These are phyloP conservation scores for Pelagia noctiluca DNA, from an alignment of 30 jellyfish, hydroid and myxozoan species.

Conservation along the genomic window DNA sequence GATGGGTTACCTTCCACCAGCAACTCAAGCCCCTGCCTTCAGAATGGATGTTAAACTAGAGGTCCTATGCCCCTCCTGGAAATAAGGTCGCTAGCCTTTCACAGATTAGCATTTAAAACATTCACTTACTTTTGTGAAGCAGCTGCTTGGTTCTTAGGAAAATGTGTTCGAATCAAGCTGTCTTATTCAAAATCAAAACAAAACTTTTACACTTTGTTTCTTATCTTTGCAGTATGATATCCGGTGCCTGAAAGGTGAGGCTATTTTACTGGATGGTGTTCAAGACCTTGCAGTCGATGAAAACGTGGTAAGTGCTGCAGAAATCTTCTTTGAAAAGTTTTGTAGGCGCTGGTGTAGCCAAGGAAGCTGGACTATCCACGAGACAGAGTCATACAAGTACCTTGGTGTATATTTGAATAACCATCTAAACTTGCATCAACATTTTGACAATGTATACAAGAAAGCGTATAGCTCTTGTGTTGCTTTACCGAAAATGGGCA, in stretches of 20 bases:
- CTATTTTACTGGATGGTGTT: conserved; percentile 27
- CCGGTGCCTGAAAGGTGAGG: conserved; percentile 35
- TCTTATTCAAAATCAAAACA: no score
- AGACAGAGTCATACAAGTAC: not conserved
- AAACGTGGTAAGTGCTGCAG: conserved; percentile 31
- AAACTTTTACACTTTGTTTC: no score
- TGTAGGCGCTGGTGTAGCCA: no score
- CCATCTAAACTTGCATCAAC: not conserved
- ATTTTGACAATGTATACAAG: not conserved
- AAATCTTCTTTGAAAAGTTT: not conserved
- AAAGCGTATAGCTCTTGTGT: not conserved
- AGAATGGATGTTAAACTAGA: no score
- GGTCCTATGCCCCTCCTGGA: no score
- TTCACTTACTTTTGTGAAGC: not conserved
- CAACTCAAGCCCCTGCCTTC: no score
- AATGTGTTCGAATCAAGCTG: no score
- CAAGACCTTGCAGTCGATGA: conserved; percentile 57
- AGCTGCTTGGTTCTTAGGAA: not conserved
- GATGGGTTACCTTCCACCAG: no score
- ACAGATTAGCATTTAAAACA: not conserved
- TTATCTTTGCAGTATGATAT: conserved; percentile 44
- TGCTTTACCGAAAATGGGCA: not conserved
- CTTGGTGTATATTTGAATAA: not conserved
- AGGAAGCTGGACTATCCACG: no score
- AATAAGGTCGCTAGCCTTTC: not conserved